phyloP scores from a whole-genome alignment of 1,140 invertebrate species.

The Lepidotrigona ventralis region DNA sequence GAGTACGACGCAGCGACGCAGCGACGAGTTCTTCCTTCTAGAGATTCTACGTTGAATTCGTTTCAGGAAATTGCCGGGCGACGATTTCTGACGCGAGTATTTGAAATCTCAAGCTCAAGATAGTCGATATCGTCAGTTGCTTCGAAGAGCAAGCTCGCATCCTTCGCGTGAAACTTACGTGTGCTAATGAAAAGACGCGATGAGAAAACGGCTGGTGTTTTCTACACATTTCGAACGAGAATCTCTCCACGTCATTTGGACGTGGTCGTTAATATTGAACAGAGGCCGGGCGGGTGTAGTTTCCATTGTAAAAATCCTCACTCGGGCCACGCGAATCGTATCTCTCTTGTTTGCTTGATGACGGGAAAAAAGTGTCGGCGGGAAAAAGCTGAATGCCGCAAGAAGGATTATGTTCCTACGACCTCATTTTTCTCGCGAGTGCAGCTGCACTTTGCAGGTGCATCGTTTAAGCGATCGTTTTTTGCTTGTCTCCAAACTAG shows the following conservation, averaged over 20 bases:
- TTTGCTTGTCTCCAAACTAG: background rate
- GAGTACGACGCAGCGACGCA: too few species aligned
- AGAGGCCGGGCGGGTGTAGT: slow-evolving; percentile 6
- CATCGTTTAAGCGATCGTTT: slow-evolving; percentile 8
- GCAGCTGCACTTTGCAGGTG: slow-evolving; percentile 20
- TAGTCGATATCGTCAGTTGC: background rate
- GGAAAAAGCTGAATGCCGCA: slow-evolving; percentile 14
- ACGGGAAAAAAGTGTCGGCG: background rate
- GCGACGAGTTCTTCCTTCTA: background rate
- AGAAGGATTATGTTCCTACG: slow-evolving; percentile 23
- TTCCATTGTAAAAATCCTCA: slow-evolving; percentile 26
- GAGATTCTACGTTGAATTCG: background rate
- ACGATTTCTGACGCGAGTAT: too few species aligned
- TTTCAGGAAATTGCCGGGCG: background rate
- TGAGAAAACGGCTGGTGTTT: background rate
- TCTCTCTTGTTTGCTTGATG: slow-evolving; percentile 24
- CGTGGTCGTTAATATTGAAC: slow-evolving; percentile 36
- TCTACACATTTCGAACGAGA: slow-evolving; percentile 7
- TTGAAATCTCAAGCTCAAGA: background rate
- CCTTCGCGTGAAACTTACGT: background rate
- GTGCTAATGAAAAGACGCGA: slow-evolving; percentile 23
- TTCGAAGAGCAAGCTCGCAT: background rate
- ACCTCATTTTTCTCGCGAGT: slow-evolving; percentile 17
- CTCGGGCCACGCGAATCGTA: slow-evolving; percentile 15
- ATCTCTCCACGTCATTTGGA: slow-evolving; percentile 15